These are phyloP conservation scores for Myioborus melanocephalus DNA, from an alignment of 2,797 vertebrate species.

Conservation along the genomic window DNA sequence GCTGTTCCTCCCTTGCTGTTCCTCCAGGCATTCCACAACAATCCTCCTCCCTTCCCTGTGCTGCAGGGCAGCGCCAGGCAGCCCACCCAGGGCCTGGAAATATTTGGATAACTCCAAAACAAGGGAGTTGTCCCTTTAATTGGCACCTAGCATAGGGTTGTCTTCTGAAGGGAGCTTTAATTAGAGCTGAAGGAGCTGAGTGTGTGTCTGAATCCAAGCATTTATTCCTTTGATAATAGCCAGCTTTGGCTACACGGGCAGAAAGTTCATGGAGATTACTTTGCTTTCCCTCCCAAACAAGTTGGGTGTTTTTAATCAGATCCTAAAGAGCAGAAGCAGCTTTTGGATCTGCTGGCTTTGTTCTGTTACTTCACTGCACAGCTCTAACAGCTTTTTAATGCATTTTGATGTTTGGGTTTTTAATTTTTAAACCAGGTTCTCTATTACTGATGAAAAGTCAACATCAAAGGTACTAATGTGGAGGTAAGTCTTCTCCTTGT, in stretches of 20 bases:
- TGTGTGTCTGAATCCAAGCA: not conserved
- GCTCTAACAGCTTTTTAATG: slow-evolving; percentile 32
- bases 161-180: not conserved
- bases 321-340: not conserved
- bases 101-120: not conserved
- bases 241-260: not conserved
- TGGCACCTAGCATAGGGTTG: not conserved
- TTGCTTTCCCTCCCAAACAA: slow-evolving; percentile 7
- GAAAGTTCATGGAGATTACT: not conserved
- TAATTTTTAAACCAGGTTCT: slow-evolving; percentile 65
- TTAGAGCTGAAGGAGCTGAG: not conserved
- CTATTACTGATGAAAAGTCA: slow-evolving; percentile 58
- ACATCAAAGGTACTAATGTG: slow-evolving; percentile 64
- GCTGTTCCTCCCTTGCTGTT: not conserved
- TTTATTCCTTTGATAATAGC: not conserved
- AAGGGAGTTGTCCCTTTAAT: not conserved
- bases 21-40: not conserved
- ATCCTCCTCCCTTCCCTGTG: not conserved
- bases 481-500: slow-evolving; percentile 57
- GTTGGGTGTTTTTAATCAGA: not conserved
- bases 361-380: not conserved
- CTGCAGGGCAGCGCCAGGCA: not conserved
- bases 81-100: not conserved
- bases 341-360: not conserved
- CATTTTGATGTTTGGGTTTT: slow-evolving; percentile 61